Evolutionary conservation across 1,140 invertebrate genomes (phyloP), one percentile per base, ranked within the genome.

Genomic region (Magallana gigas): DNA sequence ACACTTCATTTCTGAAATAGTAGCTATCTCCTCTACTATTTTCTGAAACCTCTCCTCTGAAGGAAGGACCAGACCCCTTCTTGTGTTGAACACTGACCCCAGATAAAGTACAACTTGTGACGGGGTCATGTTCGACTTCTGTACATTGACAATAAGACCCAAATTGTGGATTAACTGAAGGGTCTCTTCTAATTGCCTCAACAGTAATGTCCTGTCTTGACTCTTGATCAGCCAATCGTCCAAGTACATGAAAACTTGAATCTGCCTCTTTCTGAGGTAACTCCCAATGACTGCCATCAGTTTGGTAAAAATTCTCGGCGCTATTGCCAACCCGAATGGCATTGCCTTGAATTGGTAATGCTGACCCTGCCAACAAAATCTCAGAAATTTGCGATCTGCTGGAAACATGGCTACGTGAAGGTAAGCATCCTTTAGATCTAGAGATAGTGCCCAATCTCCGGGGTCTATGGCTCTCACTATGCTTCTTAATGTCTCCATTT

Each of bases 401-500:
- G 23, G 57, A 56, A 48, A 82, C 12, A 88, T 83, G 16, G 85
- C 81, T 48, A 88, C 48, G 14, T 86, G 81, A 5, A 71, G 57
- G 80, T 88, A 88, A 1, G 88, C 88, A 81, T 88, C 88, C 23
- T 64, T 82, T 12, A 88, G 29, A 62, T 88, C 88, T 14, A 88
- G 18, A 4, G 80, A 83, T 11, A 71, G 59, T 16, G 57, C 48
- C 80, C 81, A 84, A 57, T 88, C 80, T 57, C 36, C 12, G 29
- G 2, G 84, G 23, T 57, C 57, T 59, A 86, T n/a, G 18, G 62
- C 48, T 9, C 68, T 9, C 3, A 80, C 36, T 7, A 88, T 58
- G 7, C 4, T 57, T 11, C 29, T 23, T 16, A 85, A 57, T 11
- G 83, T 85, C 6, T 85, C 84, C 87, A 88, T 88, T 56, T 85